Base-by-base conservation (phyloP, 2,888 invertebrate species). In the Phaedon cochleariae region DNA sequence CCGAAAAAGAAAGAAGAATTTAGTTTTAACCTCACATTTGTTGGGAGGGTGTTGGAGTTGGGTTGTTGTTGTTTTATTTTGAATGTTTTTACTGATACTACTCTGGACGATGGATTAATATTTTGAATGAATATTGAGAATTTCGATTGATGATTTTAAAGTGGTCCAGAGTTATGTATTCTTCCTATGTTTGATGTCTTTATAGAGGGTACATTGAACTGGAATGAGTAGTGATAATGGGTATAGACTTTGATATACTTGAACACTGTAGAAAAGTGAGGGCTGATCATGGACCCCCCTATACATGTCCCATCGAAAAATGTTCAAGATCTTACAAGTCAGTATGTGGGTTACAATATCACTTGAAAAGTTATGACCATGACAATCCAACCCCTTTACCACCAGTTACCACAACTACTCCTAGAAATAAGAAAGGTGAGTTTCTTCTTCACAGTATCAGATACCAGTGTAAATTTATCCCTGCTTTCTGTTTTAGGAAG, bases 281-380 rank as follows among this genome's bases (percentile, higher is more conserved):
- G 64, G 90, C 90, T 74, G 92, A 91, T 80, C 92, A 92, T 79
- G 88, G 89, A 1, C 94, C 95, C 59, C 95, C 95, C 57, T 95
- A 93, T 84, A 90, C 90, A 76, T 96, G 96, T 79, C 96, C 96
- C 7, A 87, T 94, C 59, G 90, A 90, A 75, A 91, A 92, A 77
- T 96, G 96, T 84, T 92, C 91, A 73, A 92, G 92, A 81, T 90
- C 91, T 20, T 96, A 95, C 83, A 94, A 94, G 84, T 94, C 94
- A 68, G 90, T 93, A 70, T 91, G 91, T 76, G 95, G 95, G 0
- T 86, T 96, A 73, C 94, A 94, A 79, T 94, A 93, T 81, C 95
- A 96, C 81, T 84, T 95, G 74, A 91, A 91, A 71, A 92, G 93
- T 81, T 93, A 90, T 82, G 94, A 95, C 81, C 94, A 95, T 81